Evolutionary conservation across 2,797 vertebrate species (phyloP).

Genomic region (Carcharodon carcharias): DNA sequence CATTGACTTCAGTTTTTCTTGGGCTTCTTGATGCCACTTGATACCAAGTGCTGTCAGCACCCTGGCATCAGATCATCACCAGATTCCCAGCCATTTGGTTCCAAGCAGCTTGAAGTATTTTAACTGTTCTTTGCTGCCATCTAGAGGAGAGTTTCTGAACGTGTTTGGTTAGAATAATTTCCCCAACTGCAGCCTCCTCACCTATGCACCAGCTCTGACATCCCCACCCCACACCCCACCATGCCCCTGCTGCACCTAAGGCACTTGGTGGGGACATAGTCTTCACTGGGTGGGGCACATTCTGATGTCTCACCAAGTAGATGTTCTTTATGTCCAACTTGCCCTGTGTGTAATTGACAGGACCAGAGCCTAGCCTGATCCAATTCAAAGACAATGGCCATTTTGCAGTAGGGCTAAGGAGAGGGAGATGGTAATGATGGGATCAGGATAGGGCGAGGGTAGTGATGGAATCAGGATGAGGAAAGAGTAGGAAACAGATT

Average conservation of each 20-base stretch:
- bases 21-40: not conserved
- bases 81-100: not conserved
- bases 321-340: not conserved
- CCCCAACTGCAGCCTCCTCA: not conserved
- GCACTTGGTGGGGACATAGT: too few species aligned
- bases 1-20: not conserved
- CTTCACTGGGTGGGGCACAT: not conserved
- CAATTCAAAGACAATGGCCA: not conserved
- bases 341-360: not conserved
- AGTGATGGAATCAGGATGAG: too few species aligned
- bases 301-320: not conserved
- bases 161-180: not conserved
- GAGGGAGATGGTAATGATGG: not conserved
- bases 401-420: not conserved
- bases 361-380: not conserved
- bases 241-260: not conserved
- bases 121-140: conserved; percentile 16
- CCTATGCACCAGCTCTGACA: too few species aligned
- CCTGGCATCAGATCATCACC: conserved; percentile 16
- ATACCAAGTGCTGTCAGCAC: not conserved
- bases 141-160: not conserved
- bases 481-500: too few species aligned
- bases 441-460: not conserved
- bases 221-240: not conserved
- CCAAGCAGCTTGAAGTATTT: not conserved